Evolutionary conservation across 2,797 vertebrate genomes (phyloP), one percentile per base, ranked within the genome.

Genomic region (Sebastes nivosus): DNA sequence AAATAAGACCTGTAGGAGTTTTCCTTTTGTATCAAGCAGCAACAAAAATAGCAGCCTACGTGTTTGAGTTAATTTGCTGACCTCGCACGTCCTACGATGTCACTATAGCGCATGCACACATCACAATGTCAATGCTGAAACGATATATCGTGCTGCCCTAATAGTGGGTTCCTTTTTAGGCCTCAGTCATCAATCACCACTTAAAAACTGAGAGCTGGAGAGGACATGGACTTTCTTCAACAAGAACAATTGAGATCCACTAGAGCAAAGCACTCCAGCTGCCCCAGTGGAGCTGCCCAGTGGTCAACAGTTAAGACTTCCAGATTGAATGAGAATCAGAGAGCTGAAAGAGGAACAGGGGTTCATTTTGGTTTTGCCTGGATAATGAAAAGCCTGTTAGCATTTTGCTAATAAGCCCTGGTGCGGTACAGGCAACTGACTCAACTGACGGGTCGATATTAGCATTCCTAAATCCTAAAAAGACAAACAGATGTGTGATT

Each of bases 181-280:
- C 63, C 8, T 59, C 1, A 57, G 67, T 24, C 20, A 32, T 80
- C 61, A 67, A 0, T 29, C 27, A 67, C 5, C 14, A 9, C 58
- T 83, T 79, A 18, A 75, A 79, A 68, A 55, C 29, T 69, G 0
- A 57, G 4, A 82, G 57, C 29, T n/a, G 9, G 20, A 67, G 64
- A 66, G n/a, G 50, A 74, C 72, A 77, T 50, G 58, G 46, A 68
- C 57, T 63, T 77, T 34, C 22, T 64, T 58, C 29, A 20, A 6
- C 8, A 71, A 66, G 65, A 65, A 29, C 69, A 65, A 61, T 32
- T 29, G 24, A 79, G 52, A 67, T 63, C 67, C 61, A 65, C 20
- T 72, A 69, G 16, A 67, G 34, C 9, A 46, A 34, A 29, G 14
- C 27, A 25, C 30, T 61, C 18, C 42, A 27, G 24, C 60, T 38